These are phyloP conservation scores for Actinopyga echinites DNA, from an alignment of 53 echinoderm and acorn worm species.

Conservation along the genomic window DNA sequence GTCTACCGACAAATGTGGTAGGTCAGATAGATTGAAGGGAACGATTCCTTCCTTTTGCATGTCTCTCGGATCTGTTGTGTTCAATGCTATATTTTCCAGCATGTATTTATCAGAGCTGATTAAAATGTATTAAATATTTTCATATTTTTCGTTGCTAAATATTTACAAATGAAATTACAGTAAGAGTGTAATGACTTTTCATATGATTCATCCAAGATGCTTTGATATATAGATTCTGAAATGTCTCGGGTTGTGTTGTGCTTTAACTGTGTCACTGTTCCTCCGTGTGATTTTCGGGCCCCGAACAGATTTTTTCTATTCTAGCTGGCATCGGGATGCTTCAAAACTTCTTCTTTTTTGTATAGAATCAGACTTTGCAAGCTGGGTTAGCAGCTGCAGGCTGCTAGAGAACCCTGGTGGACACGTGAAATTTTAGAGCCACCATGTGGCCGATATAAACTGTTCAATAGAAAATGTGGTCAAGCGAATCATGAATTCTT, in stretches of 20 bases:
- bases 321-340: too few species aligned
- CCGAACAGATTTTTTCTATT: too few species aligned
- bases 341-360: too few species aligned
- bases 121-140: not conserved
- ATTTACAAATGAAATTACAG: slow-evolving; percentile 17
- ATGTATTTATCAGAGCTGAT: too few species aligned
- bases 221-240: slow-evolving; percentile 31
- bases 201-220: slow-evolving; percentile 18
- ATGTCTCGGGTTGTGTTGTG: slow-evolving; percentile 19
- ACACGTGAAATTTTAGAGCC: slow-evolving; percentile 17
- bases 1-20: too few species aligned
- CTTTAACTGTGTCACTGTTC: slow-evolving; percentile 2
- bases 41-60: too few species aligned
- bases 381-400: too few species aligned
- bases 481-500: not conserved
- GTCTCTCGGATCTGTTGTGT: too few species aligned
- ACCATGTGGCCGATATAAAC: slow-evolving; percentile 30
- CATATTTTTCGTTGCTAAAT: slow-evolving; percentile 1
- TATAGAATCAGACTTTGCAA: too few species aligned
- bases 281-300: not conserved
- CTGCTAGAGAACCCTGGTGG: slow-evolving; percentile 14
- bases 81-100: too few species aligned
- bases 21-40: too few species aligned
- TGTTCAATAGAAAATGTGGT: slow-evolving; percentile 41
- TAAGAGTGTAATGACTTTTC: slow-evolving; percentile 19